Evolutionary conservation across 2,113 vertebrate species (phyloP).

Genomic region (Hiodon alosoides): DNA sequence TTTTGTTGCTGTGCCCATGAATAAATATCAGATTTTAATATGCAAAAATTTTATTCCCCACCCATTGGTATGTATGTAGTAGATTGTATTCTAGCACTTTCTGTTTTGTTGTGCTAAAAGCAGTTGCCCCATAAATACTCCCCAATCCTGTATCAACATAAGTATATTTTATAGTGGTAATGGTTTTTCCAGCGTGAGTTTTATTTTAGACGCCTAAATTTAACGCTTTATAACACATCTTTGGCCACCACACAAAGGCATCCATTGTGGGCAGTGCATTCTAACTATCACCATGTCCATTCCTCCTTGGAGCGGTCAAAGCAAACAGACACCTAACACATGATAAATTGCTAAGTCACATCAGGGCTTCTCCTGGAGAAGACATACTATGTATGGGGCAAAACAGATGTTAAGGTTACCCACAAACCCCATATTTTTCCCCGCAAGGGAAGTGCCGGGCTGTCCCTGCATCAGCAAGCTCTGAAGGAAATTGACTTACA

Average conservation of each 20-base stretch:
- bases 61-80: conserved; percentile 2
- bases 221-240: too few relatives aligned
- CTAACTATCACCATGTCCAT: too few relatives aligned
- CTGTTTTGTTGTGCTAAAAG: too few relatives aligned
- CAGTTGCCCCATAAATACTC: too few relatives aligned
- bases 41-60: not conserved
- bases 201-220: too few relatives aligned
- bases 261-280: too few relatives aligned
- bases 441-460: conserved; percentile 6
- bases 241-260: too few relatives aligned
- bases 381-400: conserved; percentile 15
- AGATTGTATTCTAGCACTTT: not conserved
- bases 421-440: not conserved
- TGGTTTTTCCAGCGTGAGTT: too few relatives aligned
- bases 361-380: not conserved
- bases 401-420: conserved; percentile 11
- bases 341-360: not conserved
- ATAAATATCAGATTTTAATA: conserved; percentile 7
- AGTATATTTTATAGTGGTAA: too few relatives aligned
- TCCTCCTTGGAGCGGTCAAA: not conserved
- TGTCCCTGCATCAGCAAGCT: not conserved
- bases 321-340: not conserved
- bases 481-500: conserved; percentile 29
- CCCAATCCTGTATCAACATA: too few relatives aligned
- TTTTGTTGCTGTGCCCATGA: not conserved